Evolutionary conservation across 2,888 invertebrate species (phyloP).

Genomic region (Diarsia brunnea): DNA sequence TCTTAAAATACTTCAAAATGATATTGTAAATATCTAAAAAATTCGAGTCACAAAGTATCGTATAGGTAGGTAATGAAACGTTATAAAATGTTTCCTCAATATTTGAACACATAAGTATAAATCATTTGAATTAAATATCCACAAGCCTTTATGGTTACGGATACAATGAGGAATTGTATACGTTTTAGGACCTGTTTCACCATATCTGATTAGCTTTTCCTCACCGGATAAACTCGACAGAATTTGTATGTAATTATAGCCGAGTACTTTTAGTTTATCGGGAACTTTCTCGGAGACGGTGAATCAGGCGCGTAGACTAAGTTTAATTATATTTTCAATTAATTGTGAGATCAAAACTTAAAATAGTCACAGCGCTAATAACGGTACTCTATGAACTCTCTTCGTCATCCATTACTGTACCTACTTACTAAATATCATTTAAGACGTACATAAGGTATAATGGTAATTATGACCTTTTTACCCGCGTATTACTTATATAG

Average conservation of each 20-base stretch:
- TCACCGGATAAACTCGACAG: not conserved
- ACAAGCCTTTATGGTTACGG: slow-evolving; percentile 45
- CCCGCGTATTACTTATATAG: slow-evolving; percentile 39
- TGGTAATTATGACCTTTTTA: slow-evolving; percentile 52
- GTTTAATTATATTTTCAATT: slow-evolving; percentile 56
- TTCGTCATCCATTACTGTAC: slow-evolving; percentile 56
- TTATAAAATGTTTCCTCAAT: slow-evolving; percentile 42
- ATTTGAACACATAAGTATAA: slow-evolving; percentile 51
- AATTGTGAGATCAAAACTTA: slow-evolving; percentile 65
- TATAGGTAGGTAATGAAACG: slow-evolving; percentile 47
- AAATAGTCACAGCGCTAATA: slow-evolving; percentile 70
- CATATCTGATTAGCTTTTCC: slow-evolving; percentile 2
- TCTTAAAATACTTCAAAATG: slow-evolving; percentile 61
- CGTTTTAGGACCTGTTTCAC: slow-evolving; percentile 32
- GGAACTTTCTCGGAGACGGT: not conserved
- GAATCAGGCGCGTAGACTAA: slow-evolving; percentile 28
- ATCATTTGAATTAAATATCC: slow-evolving; percentile 50
- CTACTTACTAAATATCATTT: slow-evolving; percentile 60
- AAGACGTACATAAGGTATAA: slow-evolving; percentile 57
- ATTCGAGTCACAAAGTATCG: slow-evolving; percentile 57
- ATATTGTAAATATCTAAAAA: slow-evolving; percentile 63
- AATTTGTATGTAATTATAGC: not conserved
- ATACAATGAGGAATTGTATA: slow-evolving; percentile 46
- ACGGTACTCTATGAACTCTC: slow-evolving; percentile 60
- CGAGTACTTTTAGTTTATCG: not conserved